phyloP scores from a whole-genome alignment of 2,797 vertebrate genomes.

The Natrix natrix region DNA sequence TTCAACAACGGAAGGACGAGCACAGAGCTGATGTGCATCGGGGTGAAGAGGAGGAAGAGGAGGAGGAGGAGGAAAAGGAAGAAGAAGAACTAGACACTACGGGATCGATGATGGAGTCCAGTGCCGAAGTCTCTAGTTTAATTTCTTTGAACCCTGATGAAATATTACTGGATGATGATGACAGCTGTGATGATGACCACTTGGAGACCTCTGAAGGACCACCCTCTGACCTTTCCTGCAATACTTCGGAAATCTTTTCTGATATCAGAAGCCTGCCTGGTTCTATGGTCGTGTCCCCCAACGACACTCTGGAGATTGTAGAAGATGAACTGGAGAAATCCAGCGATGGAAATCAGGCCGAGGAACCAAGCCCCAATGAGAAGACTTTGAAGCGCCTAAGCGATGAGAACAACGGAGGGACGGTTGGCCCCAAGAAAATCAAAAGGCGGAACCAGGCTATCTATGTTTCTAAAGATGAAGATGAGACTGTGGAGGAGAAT shows the following conservation, averaged over 20 bases:
- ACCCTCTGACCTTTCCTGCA: slow-evolving; percentile 66
- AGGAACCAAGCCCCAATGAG: slow-evolving; percentile 52
- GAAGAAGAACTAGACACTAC: slow-evolving; percentile 76
- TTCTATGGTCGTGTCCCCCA: slow-evolving; percentile 75
- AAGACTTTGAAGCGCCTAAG: slow-evolving; percentile 81
- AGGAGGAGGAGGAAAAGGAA: slow-evolving; percentile 73
- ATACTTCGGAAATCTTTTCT: slow-evolving; percentile 75
- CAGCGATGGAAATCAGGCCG: slow-evolving; percentile 43
- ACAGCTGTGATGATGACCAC: slow-evolving; percentile 76
- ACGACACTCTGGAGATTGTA: slow-evolving; percentile 65
- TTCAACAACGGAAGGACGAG: slow-evolving; percentile 67
- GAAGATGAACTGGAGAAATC: slow-evolving; percentile 59
- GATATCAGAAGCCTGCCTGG: slow-evolving; percentile 71
- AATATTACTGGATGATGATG: slow-evolving; percentile 93
- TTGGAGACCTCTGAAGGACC: slow-evolving; percentile 67
- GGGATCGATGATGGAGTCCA: slow-evolving; percentile 83
- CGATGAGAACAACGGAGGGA: slow-evolving; percentile 65
- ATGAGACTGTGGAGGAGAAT: slow-evolving; percentile 60
- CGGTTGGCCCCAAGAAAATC: slow-evolving; percentile 76
- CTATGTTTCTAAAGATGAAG: slow-evolving; percentile 80
- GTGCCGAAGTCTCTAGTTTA: slow-evolving; percentile 84
- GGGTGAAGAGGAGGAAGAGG: slow-evolving; percentile 70
- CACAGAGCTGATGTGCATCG: slow-evolving; percentile 35
- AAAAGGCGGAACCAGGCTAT: slow-evolving; percentile 95
- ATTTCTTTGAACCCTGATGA: slow-evolving; percentile 91